Evolutionary conservation across 2,797 vertebrate species (phyloP).

Genomic region (Typhlichthys subterraneus): DNA sequence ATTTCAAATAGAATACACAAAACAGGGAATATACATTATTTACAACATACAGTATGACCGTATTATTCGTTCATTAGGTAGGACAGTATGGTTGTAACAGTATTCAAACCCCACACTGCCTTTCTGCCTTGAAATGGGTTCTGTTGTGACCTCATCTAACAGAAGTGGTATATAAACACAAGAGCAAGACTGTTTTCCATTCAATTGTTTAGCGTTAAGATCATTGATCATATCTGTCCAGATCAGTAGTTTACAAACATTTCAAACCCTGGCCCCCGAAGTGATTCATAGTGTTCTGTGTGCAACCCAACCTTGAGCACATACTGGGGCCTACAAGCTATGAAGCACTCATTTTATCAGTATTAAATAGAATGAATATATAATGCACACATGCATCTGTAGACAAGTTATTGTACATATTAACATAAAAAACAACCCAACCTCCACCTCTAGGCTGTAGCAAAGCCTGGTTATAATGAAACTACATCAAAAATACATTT

Average conservation of each 20-base stretch:
- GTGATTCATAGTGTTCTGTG: too few relatives aligned
- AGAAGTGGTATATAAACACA: conserved; percentile 18
- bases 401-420: too few relatives aligned
- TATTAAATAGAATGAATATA: too few relatives aligned
- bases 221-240: conserved; percentile 11
- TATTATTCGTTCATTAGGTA: conserved; percentile 13
- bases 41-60: conserved; percentile 9
- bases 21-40: conserved; percentile 26
- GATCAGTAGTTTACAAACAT: not conserved
- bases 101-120: conserved; percentile 22
- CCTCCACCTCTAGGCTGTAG: too few relatives aligned
- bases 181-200: conserved; percentile 12
- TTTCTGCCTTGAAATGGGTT: conserved; percentile 48
- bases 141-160: conserved; percentile 50
- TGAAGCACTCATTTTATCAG: too few relatives aligned
- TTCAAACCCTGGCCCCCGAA: too few relatives aligned
- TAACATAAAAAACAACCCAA: too few relatives aligned
- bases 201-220: conserved; percentile 20
- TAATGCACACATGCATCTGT: too few relatives aligned
- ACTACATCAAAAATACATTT: too few relatives aligned
- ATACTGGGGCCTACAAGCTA: too few relatives aligned
- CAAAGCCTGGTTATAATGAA: too few relatives aligned
- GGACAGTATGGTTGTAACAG: not conserved
- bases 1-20: not conserved
- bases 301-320: too few relatives aligned